phyloP scores from a whole-genome alignment of 2,888 invertebrate genomes.

The Drosophila demipolita region DNA sequence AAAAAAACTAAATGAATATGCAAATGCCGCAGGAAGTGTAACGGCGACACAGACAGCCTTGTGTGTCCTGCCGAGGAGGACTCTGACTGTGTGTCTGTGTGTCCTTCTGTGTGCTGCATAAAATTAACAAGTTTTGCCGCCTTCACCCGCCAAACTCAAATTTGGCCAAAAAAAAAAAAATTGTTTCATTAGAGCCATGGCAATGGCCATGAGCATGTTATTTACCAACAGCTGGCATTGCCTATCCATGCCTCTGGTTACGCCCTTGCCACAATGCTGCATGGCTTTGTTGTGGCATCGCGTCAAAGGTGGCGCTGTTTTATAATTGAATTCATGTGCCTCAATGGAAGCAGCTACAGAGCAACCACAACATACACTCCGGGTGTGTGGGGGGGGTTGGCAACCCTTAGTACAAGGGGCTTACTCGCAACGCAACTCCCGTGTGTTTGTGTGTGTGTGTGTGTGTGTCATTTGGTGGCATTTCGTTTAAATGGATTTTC shows the following conservation, averaged over 20 bases:
- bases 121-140: conserved; percentile 80
- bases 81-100: conserved; percentile 32
- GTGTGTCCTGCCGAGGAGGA: conserved; percentile 37
- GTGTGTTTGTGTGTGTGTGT: conserved; percentile 16
- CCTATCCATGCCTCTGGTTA: conserved; percentile 15
- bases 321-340: conserved; percentile 84
- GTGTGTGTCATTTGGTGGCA: conserved; percentile 52
- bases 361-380: conserved; percentile 37
- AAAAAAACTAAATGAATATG: conserved; percentile 69
- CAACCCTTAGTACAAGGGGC: conserved; percentile 32
- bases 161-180: conserved; percentile 39
- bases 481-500: conserved; percentile 83
- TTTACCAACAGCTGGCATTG: conserved; percentile 58
- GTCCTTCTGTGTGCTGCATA: conserved; percentile 66
- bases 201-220: conserved; percentile 57
- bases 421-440: neutral
- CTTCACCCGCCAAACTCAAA: conserved; percentile 7
- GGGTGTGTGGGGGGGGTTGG: conserved; percentile 2
- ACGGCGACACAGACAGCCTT: conserved; percentile 65
- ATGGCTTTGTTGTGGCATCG: conserved; percentile 49
- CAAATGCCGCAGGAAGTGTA: conserved; percentile 82
- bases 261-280: conserved; percentile 7
- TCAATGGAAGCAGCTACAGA: conserved; percentile 74
- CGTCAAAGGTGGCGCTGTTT: conserved; percentile 77
- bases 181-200: conserved; percentile 72